Evolutionary conservation across 2,797 vertebrate species (phyloP).

Genomic region (Poecile montanus): DNA sequence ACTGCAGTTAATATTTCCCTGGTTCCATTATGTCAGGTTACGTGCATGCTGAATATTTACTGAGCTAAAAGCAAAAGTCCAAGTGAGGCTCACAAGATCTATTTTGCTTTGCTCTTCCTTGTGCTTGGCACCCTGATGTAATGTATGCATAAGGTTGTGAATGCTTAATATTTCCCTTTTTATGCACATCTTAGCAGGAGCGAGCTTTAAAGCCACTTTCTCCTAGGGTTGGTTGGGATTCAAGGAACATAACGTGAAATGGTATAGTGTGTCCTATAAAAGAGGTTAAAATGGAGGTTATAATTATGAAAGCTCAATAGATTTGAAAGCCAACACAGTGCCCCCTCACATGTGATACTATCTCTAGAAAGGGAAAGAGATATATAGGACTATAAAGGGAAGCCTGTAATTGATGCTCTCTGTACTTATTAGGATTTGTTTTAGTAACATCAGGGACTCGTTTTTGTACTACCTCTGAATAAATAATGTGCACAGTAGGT

Average conservation of each 20-base stretch:
- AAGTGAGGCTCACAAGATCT: constrained; percentile 16
- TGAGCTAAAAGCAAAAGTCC: constrained; percentile 42
- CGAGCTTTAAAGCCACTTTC: constrained; percentile 50
- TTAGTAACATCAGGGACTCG: constrained; percentile 73
- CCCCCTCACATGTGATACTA: constrained; percentile 47
- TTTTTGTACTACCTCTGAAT: constrained; percentile 76
- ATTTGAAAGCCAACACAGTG: constrained; percentile 57
- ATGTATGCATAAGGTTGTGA: constrained; percentile 11
- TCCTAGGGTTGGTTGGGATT: constrained; percentile 39
- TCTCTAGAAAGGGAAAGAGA: constrained; percentile 47
- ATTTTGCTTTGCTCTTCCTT: constrained; percentile 38
- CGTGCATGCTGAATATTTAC: constrained; percentile 59
- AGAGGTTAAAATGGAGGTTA: constrained; percentile 69
- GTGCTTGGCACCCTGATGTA: not conserved
- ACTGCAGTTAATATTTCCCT: constrained; percentile 34
- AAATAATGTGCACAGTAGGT: constrained; percentile 74
- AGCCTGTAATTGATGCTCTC: constrained; percentile 67
- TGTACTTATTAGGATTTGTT: constrained; percentile 75
- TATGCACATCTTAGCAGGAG: constrained; percentile 35
- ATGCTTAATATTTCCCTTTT: constrained; percentile 40
- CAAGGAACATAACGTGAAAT: constrained; percentile 44
- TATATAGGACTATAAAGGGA: constrained; percentile 69
- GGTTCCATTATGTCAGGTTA: constrained; percentile 52
- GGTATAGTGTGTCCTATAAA: constrained; percentile 42
- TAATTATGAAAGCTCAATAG: constrained; percentile 65